A percentile compares a stretch with the other conserved stretches of the same genome.
Evolutionary conservation across 2,797 vertebrate species (phyloP).

Genomic region (Scyliorhinus canicula): DNA sequence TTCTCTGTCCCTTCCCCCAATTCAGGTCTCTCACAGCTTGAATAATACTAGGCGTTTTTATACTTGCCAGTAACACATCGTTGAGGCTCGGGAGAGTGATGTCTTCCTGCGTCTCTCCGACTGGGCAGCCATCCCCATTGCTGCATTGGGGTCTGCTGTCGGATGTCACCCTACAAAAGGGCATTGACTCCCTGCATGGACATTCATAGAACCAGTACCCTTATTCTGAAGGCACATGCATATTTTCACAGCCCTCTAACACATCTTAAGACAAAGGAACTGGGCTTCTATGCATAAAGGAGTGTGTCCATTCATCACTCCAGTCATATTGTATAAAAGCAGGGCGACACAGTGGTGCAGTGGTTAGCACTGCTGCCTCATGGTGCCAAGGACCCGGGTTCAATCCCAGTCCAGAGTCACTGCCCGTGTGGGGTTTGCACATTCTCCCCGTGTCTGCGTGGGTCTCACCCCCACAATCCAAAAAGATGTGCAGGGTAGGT

Average conservation of each 20-base stretch:
- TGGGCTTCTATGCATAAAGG: neutral
- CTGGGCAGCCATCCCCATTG: neutral
- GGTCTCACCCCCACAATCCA: too few relatives aligned
- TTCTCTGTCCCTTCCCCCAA: neutral
- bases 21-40: neutral
- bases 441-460: too few relatives aligned
- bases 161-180: neutral
- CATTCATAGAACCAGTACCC: neutral
- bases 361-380: too few relatives aligned
- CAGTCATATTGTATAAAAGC: neutral
- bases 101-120: neutral
- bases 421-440: too few relatives aligned
- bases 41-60: neutral
- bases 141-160: neutral
- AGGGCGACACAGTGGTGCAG: too few relatives aligned
- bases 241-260: neutral
- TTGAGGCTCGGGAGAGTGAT: neutral
- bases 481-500: too few relatives aligned
- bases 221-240: neutral
- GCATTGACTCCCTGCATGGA: too few relatives aligned
- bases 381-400: too few relatives aligned
- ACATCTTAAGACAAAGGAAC: neutral
- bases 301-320: neutral
- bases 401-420: too few relatives aligned
- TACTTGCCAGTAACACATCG: neutral